Percentiles rank a stretch among this genome's conserved stretches.
Evolutionary conservation across 2,888 invertebrate species (phyloP).

Genomic region (Andrena chrysosceles): DNA sequence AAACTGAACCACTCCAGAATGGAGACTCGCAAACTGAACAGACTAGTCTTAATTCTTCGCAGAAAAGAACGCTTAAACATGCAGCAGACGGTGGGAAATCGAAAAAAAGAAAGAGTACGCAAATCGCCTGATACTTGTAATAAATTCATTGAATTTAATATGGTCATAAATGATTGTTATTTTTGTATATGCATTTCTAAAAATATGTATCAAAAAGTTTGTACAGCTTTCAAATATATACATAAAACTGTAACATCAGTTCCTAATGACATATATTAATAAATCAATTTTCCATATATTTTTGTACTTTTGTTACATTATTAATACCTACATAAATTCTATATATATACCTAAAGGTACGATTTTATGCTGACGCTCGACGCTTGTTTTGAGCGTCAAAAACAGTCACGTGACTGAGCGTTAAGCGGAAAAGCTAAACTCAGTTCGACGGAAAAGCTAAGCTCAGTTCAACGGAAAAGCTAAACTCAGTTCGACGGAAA

Average conservation of each 20-base stretch:
- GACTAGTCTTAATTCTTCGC: conserved; percentile 33
- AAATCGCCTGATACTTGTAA: conserved; percentile 52
- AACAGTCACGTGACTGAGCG: too few species aligned
- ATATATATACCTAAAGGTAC: background rate
- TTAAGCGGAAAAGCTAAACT: too few species aligned
- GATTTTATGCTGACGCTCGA: too few species aligned
- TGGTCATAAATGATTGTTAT: conserved; percentile 68
- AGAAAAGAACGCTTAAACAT: conserved; percentile 61
- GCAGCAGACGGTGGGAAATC: conserved; percentile 63
- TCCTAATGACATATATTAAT: conserved; percentile 18
- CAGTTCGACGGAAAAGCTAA: too few species aligned
- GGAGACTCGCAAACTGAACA: conserved; percentile 51
- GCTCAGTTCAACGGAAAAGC: too few species aligned
- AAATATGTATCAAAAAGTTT: conserved; percentile 54
- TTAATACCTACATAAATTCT: background rate
- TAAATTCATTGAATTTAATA: conserved; percentile 24
- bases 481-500: too few species aligned
- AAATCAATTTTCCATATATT: background rate
- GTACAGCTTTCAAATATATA: conserved; percentile 59
- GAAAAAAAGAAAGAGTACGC: conserved; percentile 73
- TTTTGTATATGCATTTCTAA: conserved; percentile 73
- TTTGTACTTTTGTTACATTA: background rate
- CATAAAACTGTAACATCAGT: conserved; percentile 44
- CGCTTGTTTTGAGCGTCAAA: too few species aligned
- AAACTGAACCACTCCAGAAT: conserved; percentile 62